Percentiles rank a stretch among this genome's conserved stretches.
Evolutionary conservation across 2,888 invertebrate species (phyloP).

Genomic region (Noctua janthina): DNA sequence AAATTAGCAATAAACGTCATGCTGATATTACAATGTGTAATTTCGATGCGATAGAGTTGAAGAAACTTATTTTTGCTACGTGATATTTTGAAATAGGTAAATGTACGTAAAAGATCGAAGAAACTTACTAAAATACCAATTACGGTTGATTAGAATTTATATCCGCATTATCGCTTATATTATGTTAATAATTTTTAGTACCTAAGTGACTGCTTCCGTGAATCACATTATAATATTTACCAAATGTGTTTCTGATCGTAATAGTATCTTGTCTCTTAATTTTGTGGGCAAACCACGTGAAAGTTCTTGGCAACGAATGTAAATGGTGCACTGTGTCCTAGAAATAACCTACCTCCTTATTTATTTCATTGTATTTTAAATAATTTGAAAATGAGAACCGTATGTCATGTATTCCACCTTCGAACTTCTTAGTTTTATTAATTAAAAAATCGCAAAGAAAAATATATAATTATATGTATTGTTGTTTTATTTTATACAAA

Average conservation of each 20-base stretch:
- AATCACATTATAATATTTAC: not conserved
- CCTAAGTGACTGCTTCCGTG: not conserved
- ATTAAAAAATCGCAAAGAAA: not conserved
- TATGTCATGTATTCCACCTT: not conserved
- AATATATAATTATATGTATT: not conserved
- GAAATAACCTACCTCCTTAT: constrained; percentile 13
- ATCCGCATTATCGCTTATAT: not conserved
- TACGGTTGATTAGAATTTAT: not conserved
- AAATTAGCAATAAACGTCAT: constrained; percentile 62
- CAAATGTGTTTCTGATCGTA: not conserved
- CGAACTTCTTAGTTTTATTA: not conserved
- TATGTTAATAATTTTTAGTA: not conserved
- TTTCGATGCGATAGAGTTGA: constrained; percentile 24
- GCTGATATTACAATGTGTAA: constrained; percentile 55
- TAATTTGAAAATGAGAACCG: not conserved
- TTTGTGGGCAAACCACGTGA: constrained; percentile 25
- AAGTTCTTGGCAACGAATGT: constrained; percentile 39
- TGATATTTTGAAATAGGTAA: constrained; percentile 12
- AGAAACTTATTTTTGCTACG: constrained; percentile 9
- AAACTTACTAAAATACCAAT: not conserved
- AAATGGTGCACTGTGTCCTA: constrained; percentile 20
- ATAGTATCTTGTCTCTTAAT: constrained; percentile 7
- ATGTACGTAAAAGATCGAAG: not conserved
- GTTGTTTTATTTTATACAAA: not conserved
- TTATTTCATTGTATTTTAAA: not conserved